phyloP scores from a whole-genome alignment of 2,797 vertebrate genomes.

The Bradypodion pumilum region DNA sequence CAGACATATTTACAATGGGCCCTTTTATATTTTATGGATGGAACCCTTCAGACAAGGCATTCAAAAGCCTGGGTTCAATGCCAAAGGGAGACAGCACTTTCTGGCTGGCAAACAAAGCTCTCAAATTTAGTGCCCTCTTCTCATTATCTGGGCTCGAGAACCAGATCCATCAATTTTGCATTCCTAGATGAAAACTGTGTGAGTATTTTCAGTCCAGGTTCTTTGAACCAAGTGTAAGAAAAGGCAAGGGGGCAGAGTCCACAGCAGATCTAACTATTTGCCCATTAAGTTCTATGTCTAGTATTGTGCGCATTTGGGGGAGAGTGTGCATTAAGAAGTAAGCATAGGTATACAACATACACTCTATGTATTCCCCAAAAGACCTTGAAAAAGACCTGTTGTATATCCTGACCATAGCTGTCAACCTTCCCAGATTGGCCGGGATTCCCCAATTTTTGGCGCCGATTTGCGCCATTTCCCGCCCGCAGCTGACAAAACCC shows the following conservation, averaged over 20 bases:
- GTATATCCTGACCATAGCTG: too few relatives aligned
- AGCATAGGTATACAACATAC: too few relatives aligned
- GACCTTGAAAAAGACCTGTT: too few relatives aligned
- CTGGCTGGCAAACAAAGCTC: background rate
- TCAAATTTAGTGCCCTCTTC: conserved; percentile 21
- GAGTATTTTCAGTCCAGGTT: fast-evolving
- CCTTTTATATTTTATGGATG: conserved; percentile 21
- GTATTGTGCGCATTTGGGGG: too few relatives aligned
- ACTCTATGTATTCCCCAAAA: too few relatives aligned
- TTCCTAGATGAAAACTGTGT: background rate
- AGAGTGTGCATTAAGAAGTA: too few relatives aligned
- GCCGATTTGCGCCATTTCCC: too few relatives aligned
- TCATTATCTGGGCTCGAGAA: conserved; percentile 10
- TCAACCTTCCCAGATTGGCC: too few relatives aligned
- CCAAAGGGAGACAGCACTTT: background rate
- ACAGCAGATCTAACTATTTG: background rate
- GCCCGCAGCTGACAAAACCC: too few relatives aligned
- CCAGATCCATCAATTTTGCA: conserved; percentile 36
- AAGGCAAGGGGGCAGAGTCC: background rate
- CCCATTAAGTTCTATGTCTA: background rate
- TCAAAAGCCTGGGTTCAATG: background rate
- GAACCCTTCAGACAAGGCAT: background rate
- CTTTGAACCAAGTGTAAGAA: background rate
- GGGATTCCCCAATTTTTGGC: too few relatives aligned
- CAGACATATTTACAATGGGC: background rate